These are phyloP conservation scores for Alectura lathami DNA, from an alignment of 2,113 vertebrate species.

Conservation along the genomic window DNA sequence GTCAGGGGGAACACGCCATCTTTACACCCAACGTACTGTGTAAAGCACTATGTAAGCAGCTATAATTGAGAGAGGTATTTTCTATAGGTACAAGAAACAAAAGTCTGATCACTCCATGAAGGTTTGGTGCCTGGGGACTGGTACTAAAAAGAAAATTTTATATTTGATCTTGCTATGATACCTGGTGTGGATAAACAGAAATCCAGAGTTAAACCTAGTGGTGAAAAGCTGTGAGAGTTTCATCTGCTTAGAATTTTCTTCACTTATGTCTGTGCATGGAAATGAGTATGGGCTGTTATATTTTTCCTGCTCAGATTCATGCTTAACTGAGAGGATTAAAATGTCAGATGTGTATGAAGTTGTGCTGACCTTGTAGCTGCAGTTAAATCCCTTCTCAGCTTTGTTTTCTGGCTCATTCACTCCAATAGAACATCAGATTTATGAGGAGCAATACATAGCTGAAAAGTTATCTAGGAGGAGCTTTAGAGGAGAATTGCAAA, in stretches of 20 bases:
- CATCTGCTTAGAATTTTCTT: background rate
- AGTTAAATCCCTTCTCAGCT: background rate
- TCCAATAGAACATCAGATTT: background rate
- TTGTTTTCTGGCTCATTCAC: background rate
- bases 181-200: background rate
- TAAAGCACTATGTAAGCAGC: background rate
- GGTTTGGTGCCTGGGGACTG: background rate
- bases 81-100: background rate
- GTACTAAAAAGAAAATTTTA: background rate
- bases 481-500: background rate
- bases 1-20: too few species aligned
- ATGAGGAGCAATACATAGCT: background rate
- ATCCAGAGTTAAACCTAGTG: background rate
- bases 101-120: background rate
- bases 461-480: background rate
- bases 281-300: background rate
- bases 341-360: background rate
- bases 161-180: background rate
- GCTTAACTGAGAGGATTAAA: background rate
- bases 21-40: background rate
- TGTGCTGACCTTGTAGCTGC: background rate
- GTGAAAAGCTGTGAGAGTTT: background rate
- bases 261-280: background rate
- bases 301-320: background rate
- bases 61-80: background rate